Evolutionary conservation across 2,797 vertebrate genomes (phyloP).

Genomic region (Gallinago stenura): DNA sequence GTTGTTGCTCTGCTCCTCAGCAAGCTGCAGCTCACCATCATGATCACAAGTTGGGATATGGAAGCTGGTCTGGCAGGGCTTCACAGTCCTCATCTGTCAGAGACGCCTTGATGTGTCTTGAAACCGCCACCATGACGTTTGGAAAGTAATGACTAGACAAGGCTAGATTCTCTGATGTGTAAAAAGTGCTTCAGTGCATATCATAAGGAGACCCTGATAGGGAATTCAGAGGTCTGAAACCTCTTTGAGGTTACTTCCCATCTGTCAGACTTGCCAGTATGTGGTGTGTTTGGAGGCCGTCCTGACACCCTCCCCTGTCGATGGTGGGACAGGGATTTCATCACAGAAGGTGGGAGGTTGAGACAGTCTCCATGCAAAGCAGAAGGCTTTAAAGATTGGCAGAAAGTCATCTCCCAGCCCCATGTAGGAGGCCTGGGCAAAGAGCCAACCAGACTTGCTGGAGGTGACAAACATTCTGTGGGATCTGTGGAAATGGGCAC

Average conservation of each 20-base stretch:
- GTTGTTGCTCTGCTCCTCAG: neutral
- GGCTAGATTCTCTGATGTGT: neutral
- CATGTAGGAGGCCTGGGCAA: rapidly evolving
- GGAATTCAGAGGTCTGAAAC: neutral
- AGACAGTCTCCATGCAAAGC: neutral
- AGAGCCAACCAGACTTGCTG: neutral
- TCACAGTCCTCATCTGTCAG: neutral
- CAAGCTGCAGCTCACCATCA: neutral
- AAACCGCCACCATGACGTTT: neutral
- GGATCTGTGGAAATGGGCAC: neutral
- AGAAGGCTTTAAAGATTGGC: neutral
- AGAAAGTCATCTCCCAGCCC: neutral
- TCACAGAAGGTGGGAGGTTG: neutral
- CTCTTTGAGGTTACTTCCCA: neutral
- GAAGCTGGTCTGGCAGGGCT: neutral
- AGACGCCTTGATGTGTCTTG: neutral
- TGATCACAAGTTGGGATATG: neutral
- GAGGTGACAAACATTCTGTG: neutral
- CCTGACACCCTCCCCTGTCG: rapidly evolving
- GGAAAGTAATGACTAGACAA: neutral
- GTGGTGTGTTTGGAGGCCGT: neutral
- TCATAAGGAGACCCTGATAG: neutral
- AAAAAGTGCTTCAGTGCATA: neutral
- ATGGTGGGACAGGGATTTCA: neutral
- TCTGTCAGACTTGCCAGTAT: neutral